Conservation (phyloP, 2,797 vertebrate species). For the Schizopygopsis malacanthus region DNA sequence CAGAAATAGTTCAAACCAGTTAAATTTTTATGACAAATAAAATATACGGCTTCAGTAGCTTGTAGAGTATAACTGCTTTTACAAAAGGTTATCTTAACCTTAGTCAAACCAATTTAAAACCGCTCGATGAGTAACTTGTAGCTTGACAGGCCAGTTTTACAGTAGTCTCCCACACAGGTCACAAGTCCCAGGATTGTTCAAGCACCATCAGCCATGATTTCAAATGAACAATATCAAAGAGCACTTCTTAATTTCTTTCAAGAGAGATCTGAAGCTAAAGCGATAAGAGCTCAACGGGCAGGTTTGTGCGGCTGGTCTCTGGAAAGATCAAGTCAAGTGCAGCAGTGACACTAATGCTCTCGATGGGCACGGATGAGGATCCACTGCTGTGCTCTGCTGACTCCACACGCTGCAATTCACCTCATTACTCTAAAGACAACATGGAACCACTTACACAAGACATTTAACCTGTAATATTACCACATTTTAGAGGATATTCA, state of each 20-base stretch:
- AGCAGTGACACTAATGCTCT: background rate
- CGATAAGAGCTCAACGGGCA: background rate
- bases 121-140: background rate
- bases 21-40: too few relatives aligned
- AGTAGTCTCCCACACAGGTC: background rate
- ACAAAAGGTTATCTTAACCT: background rate
- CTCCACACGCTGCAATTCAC: conserved; percentile 31
- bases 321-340: background rate
- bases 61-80: background rate
- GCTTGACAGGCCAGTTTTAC: background rate
- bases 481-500: background rate
- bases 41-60: too few relatives aligned
- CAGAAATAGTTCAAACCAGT: too few relatives aligned
- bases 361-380: background rate
- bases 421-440: background rate
- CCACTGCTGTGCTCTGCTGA: conserved; percentile 33
- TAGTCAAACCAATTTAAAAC: background rate
- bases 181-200: background rate
- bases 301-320: background rate
- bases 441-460: background rate
- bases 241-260: background rate
- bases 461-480: background rate
- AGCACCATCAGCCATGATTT: background rate
- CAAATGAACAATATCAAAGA: background rate
- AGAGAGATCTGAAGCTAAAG: background rate